Evolutionary conservation across 2,888 invertebrate species (phyloP).

Genomic region (Agrotis segetum): DNA sequence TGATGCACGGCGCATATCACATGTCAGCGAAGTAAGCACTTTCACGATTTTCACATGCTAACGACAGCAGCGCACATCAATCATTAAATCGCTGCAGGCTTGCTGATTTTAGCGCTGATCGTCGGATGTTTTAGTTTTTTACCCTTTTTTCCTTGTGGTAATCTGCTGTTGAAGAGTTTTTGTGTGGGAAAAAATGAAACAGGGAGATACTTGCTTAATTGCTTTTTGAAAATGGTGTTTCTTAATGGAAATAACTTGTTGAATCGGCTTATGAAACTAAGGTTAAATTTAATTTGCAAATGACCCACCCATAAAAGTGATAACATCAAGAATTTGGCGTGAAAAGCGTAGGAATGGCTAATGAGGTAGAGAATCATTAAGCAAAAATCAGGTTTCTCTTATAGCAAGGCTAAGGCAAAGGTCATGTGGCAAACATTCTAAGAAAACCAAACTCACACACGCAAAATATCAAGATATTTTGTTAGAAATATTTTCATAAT

Average conservation of each 20-base stretch:
- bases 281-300: neutral
- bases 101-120: conserved; percentile 31
- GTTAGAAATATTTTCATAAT: too few species aligned
- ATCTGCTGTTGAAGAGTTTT: conserved; percentile 7
- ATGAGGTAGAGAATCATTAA: conserved; percentile 28
- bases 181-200: neutral
- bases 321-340: neutral
- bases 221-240: neutral
- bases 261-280: neutral
- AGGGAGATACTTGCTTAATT: neutral
- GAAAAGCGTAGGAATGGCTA: conserved; percentile 30
- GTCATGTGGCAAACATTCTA: conserved; percentile 16
- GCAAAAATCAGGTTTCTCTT: conserved; percentile 36
- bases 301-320: neutral
- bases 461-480: neutral
- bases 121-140: conserved; percentile 10
- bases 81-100: conserved; percentile 47
- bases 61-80: conserved; percentile 56
- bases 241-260: neutral
- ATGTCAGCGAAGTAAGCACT: conserved; percentile 53
- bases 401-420: conserved; percentile 32
- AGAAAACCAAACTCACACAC: conserved; percentile 5
- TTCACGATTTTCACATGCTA: conserved; percentile 64
- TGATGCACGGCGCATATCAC: conserved; percentile 48
- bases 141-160: conserved; percentile 17